Base-by-base conservation (phyloP, 2,797 vertebrate species). In the Clarias laeviceps region DNA sequence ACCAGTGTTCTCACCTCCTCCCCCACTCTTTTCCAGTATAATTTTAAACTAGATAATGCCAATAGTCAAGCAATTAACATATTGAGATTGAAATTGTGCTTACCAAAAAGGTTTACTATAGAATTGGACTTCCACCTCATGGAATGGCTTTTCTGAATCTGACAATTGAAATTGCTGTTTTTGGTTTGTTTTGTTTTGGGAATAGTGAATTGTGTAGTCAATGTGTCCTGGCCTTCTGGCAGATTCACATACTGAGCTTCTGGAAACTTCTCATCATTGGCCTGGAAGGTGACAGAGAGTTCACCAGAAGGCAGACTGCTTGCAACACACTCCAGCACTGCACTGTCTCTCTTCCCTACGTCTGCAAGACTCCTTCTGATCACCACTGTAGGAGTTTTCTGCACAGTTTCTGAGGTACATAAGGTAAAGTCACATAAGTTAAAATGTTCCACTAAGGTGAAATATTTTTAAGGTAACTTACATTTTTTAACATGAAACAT, bases 241-340 rank as follows among this genome's bases (percentile, higher is more conserved):
- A 92, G 87, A 27, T 91, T 80, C 45, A 92, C 54, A 86, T 27
- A 91, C 37, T 68, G 50, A 81, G 54, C 70, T 27, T 4, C 15
- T 69, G 69, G 72, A 8, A 93, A 80, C 7, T 84, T 6, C 0
- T 0, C 0, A 5, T 1, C 0, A 2, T 92, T 77, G 37, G 59
- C 87, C 80, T 93, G 89, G 82, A 95, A 89, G 64, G 82, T 91
- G 86, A 95, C 40, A 1, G 74, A 91, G 61, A 93, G 40, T 50
- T 93, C 90, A 82, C 62, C 59, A 18, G 91, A 87, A 4, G 90
- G 90, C 27, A 91, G 83, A 18, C 69, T 37, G 59, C 84, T 89
- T 86, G 93, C 70, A 15, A 85, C 82, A 89, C 94, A 95, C 87
- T 91, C 85, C 40, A 95, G 89, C 59, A 92, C 84, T 62, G 66